These are phyloP conservation scores for Anas capensis DNA, from an alignment of 2,797 vertebrate genomes.

Conservation along the genomic window DNA sequence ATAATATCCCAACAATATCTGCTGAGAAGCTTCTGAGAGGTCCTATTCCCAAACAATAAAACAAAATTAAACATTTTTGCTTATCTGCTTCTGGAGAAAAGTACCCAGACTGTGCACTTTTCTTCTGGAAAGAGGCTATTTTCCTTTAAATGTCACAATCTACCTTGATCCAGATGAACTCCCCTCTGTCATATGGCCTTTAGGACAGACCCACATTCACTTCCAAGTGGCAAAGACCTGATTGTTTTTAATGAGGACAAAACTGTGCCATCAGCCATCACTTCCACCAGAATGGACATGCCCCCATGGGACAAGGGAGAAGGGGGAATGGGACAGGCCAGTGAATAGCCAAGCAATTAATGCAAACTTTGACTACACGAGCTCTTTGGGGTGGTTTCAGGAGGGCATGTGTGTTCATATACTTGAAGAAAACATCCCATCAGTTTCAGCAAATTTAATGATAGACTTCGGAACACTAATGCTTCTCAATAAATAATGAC, in stretches of 20 bases:
- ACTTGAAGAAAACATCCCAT: not conserved
- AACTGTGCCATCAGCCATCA: not conserved
- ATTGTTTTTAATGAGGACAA: not conserved
- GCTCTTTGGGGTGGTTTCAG: not conserved
- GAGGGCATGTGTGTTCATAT: not conserved
- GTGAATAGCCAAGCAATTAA: not conserved
- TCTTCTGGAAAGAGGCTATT: not conserved
- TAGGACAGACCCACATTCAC: not conserved
- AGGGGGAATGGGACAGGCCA: not conserved
- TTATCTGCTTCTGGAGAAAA: not conserved
- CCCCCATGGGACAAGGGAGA: not conserved
- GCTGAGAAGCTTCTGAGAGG: not conserved
- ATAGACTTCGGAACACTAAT: not conserved
- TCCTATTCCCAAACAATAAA: not conserved
- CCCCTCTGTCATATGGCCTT: not conserved
- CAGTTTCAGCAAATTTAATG: not conserved
- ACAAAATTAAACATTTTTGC: not conserved
- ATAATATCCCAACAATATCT: not conserved
- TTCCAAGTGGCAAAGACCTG: not conserved
- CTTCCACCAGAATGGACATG: not conserved
- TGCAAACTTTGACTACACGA: not conserved
- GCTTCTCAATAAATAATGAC: not conserved
- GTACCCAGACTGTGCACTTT: not conserved
- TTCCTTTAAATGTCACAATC: not conserved
- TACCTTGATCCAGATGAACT: not conserved